phyloP scores from a whole-genome alignment of 2,113 vertebrate species.

The Istiophorus platypterus region DNA sequence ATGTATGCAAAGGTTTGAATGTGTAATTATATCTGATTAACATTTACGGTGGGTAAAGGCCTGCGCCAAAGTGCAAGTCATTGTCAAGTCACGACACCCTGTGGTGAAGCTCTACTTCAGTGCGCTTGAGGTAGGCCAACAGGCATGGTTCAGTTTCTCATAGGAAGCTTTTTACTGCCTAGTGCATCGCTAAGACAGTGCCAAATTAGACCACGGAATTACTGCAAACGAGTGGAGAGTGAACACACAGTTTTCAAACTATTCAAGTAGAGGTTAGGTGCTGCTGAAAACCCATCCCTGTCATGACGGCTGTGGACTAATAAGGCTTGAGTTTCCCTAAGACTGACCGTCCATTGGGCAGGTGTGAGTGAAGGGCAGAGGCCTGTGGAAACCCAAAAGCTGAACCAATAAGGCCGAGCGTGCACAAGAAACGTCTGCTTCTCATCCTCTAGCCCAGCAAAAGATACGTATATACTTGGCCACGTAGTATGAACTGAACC shows the following conservation, averaged over 20 bases:
- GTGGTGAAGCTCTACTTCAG: constrained; percentile 31
- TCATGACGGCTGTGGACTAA: constrained; percentile 19
- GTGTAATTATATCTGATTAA: constrained; percentile 21
- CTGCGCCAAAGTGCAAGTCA: constrained; percentile 51
- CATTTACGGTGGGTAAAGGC: constrained; percentile 28
- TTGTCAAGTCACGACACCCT: constrained; percentile 22
- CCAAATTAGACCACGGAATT: constrained; percentile 14
- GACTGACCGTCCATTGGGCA: constrained; percentile 9
- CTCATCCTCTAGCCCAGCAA: not conserved
- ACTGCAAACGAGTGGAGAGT: constrained; percentile 14
- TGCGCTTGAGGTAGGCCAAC: constrained; percentile 53
- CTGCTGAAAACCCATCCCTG: constrained; percentile 56
- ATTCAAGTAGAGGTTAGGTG: constrained; percentile 44
- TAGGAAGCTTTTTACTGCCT: constrained; percentile 1
- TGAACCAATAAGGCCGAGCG: constrained; percentile 2
- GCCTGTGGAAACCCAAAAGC: constrained; percentile 68
- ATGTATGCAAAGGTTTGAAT: constrained; percentile 4
- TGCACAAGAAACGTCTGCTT: not conserved
- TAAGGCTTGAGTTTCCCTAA: constrained; percentile 13
- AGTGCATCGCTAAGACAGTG: constrained; percentile 11
- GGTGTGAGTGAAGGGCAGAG: constrained; percentile 24
- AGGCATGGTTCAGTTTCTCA: constrained; percentile 4
- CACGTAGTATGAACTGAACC: constrained; percentile 15
- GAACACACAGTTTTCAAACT: constrained; percentile 21
- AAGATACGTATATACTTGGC: constrained; percentile 25